Conservation (phyloP, 2,113 vertebrate species). For the Anolis carolinensis region DNA sequence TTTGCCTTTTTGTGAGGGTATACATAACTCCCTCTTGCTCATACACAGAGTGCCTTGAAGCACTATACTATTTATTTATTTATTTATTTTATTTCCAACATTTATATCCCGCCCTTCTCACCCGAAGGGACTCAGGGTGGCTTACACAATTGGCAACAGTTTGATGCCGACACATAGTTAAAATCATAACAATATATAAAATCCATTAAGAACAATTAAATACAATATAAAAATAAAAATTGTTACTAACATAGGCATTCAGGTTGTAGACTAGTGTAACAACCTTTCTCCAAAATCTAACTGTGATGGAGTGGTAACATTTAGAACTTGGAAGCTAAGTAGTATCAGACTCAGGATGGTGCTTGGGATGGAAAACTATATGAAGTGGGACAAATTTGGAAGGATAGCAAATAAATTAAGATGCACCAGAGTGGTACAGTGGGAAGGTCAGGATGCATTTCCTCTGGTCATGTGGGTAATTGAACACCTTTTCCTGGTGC, state of each 20-base stretch:
- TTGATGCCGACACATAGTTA: too few species aligned
- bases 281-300: background rate
- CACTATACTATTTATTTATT: too few species aligned
- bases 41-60: background rate
- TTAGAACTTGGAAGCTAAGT: background rate
- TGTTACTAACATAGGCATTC: background rate
- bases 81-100: too few species aligned
- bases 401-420: background rate
- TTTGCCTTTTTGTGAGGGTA: background rate
- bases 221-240: too few species aligned
- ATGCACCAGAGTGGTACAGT: background rate
- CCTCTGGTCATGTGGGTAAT: background rate
- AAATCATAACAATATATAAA: too few species aligned
- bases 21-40: background rate
- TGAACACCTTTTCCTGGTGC: background rate
- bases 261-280: background rate
- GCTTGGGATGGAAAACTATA: background rate
- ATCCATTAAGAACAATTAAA: too few species aligned
- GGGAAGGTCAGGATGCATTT: background rate
- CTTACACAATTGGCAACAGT: too few species aligned
- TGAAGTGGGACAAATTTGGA: background rate
- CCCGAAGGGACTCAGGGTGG: too few species aligned
- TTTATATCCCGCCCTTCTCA: too few species aligned
- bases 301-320: background rate
- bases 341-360: background rate